These are phyloP conservation scores for Bombylius major DNA, from an alignment of 2,888 invertebrate species.

Conservation along the genomic window DNA sequence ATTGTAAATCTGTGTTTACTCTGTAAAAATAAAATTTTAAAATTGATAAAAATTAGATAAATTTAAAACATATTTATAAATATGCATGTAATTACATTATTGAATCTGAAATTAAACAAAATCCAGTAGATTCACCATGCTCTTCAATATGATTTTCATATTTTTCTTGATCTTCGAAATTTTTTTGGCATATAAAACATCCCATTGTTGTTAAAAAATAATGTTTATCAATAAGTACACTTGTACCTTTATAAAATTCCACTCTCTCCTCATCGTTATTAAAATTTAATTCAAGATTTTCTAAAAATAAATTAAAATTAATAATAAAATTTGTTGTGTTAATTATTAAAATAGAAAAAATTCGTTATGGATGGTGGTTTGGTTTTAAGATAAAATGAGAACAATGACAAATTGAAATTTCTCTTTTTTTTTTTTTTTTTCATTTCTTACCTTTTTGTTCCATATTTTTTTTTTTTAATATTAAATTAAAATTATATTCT, in stretches of 20 bases:
- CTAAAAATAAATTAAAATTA: too few relatives aligned
- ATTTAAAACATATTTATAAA: neutral
- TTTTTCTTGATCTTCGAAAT: conserved; percentile 22
- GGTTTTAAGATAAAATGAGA: too few relatives aligned
- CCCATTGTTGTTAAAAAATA: conserved; percentile 23
- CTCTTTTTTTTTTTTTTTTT: too few relatives aligned
- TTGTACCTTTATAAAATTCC: neutral
- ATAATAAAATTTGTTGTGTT: too few relatives aligned
- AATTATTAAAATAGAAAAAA: too few relatives aligned
- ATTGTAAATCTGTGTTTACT: neutral
- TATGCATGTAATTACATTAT: neutral
- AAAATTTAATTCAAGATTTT: neutral
- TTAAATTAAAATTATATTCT: too few relatives aligned
- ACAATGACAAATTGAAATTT: too few relatives aligned
- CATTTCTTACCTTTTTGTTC: too few relatives aligned
- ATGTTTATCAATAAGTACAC: conserved; percentile 13
- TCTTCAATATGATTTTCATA: conserved; percentile 27
- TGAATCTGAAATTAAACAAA: neutral
- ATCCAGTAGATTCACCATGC: conserved; percentile 22
- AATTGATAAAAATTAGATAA: neutral
- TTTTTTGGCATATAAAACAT: conserved; percentile 28
- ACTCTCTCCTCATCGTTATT: neutral
- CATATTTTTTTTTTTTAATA: too few relatives aligned
- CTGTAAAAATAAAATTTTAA: neutral
- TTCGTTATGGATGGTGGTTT: too few relatives aligned